Evolutionary conservation across 1,140 invertebrate species (phyloP).

Genomic region (Ganaspis sp.): DNA sequence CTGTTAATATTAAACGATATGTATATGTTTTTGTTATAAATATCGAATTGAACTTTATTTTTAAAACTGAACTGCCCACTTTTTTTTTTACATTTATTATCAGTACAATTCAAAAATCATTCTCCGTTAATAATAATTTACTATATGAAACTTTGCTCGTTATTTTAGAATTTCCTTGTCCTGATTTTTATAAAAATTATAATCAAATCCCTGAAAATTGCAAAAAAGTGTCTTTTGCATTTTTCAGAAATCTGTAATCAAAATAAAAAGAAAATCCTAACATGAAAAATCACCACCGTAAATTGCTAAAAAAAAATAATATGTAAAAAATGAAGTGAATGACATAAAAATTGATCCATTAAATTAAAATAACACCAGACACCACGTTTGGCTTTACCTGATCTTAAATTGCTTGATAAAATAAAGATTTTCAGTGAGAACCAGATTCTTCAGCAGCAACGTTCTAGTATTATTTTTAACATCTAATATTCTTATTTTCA

Average conservation of each 20-base stretch:
- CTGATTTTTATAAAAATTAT: too few species aligned
- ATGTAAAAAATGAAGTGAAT: neutral
- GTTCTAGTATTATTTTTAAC: neutral
- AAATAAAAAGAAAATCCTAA: neutral
- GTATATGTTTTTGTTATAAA: too few species aligned
- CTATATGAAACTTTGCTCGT: too few species aligned
- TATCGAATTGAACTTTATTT: conserved; percentile 1
- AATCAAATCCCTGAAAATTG: too few species aligned
- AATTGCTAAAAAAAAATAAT: neutral
- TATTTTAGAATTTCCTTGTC: too few species aligned
- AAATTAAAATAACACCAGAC: conserved; percentile 3
- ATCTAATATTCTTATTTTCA: too few species aligned
- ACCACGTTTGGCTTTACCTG: neutral
- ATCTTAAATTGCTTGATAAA: neutral
- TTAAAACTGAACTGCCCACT: conserved; percentile 70
- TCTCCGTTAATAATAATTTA: neutral
- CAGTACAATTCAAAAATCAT: neutral
- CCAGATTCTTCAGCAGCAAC: too few species aligned
- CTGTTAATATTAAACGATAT: too few species aligned
- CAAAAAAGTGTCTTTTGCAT: too few species aligned
- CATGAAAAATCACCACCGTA: conserved; percentile 30
- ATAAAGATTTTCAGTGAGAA: too few species aligned
- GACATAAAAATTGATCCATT: conserved; percentile 1
- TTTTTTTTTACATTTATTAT: conserved; percentile 62
- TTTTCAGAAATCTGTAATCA: too few species aligned